Evolutionary conservation across 1,140 invertebrate genomes (phyloP), one percentile per base, ranked within the genome.

Genomic region (Pogonomyrmex californicus): DNA sequence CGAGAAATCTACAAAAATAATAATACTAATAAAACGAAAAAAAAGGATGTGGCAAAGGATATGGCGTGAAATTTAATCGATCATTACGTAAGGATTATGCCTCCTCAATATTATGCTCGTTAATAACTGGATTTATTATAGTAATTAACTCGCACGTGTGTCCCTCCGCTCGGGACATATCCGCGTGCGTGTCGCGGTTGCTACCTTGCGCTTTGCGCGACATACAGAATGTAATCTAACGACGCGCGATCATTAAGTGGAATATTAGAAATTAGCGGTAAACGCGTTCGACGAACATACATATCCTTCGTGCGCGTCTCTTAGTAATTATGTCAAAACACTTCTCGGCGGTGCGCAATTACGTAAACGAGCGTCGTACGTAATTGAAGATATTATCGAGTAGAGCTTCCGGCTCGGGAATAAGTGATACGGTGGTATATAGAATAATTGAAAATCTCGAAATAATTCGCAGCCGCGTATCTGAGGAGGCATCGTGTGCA

Each of bases 81-180:
- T 41, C 0, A 71, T 91, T 89, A 88, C 75, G 41, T 47, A 4
- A 38, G 60, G 41, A 91, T 91, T 87, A 70, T 66, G 65, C n/a
- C 0, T 82, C 7, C 0, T n/a, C 38, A 60, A 79, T 76, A 68
- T 56, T 10, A 58, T 17, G 62, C 44, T 86, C 6, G 7, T 10
- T 65, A 77, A 14, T 38, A 0, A 78, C 3, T 41, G 10, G 70
- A 49, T 54, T 17, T 79, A 66, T 63, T 56, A 12, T 2, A 10
- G 17, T 62, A 65, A 82, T 86, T 82, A 87, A 78, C 10, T 6
- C 10, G 10, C 9, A 23, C 41, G 14, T 66, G 14, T 66, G 23
- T 47, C 36, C n/a, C 23, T 49, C 10, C 17, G 10, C 38, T 90
- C 14, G 4, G 23, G 23, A 23, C 23, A 70, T 47, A 66, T 81